Evolutionary conservation across 2,888 invertebrate species (phyloP).

Genomic region (Calameuta filiformis): DNA sequence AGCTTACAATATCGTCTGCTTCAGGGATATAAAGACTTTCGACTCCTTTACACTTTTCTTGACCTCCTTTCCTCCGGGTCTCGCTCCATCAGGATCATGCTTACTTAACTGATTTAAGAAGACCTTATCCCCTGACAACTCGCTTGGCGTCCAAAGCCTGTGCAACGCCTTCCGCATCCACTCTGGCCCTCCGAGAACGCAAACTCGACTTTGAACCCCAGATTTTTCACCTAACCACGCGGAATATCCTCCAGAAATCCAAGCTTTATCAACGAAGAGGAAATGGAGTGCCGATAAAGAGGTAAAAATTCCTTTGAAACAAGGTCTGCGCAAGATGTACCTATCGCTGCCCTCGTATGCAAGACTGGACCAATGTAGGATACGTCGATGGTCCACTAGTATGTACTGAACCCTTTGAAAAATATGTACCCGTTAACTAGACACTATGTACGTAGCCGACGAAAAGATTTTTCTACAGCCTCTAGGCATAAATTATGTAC

Average conservation of each 20-base stretch:
- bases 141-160: slow-evolving; percentile 1
- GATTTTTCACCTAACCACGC: not conserved
- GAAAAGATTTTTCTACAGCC: not conserved
- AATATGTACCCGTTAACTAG: not conserved
- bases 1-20: not conserved
- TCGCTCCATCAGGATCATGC: slow-evolving; percentile 33
- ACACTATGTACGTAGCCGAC: not conserved
- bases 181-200: not conserved
- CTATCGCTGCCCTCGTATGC: not conserved
- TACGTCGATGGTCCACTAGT: not conserved
- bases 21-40: not conserved
- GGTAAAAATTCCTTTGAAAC: not conserved
- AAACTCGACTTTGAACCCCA: not conserved
- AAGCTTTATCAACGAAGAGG: not conserved
- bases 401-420: not conserved
- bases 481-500: not conserved
- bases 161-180: not conserved
- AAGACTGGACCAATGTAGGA: not conserved
- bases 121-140: slow-evolving; percentile 31
- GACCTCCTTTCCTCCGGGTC: slow-evolving; percentile 17
- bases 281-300: not conserved
- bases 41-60: slow-evolving; percentile 30
- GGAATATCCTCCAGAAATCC: not conserved
- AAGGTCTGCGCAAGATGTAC: not conserved
- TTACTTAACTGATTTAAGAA: slow-evolving; percentile 40